Conservation (phyloP, 2,797 vertebrate genomes). For the Brotula barbata region DNA sequence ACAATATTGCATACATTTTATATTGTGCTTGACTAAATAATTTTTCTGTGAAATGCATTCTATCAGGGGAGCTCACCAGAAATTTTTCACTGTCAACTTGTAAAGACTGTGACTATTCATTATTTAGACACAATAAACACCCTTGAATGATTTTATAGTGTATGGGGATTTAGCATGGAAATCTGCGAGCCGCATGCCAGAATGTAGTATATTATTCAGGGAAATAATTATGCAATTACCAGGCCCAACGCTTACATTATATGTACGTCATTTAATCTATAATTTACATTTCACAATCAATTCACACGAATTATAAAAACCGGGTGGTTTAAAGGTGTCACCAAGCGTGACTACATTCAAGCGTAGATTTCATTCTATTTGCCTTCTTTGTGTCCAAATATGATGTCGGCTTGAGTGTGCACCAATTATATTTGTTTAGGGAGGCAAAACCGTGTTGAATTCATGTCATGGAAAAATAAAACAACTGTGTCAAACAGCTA, state of each 20-base stretch:
- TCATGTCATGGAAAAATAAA: conserved; percentile 47
- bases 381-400: conserved; percentile 54
- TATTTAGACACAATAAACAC: conserved; percentile 78
- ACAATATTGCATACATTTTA: conserved; percentile 62
- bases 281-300: conserved; percentile 62
- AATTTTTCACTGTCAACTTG: conserved; percentile 75
- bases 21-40: conserved; percentile 61
- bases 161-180: conserved; percentile 63
- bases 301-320: conserved; percentile 57
- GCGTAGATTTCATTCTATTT: conserved; percentile 39
- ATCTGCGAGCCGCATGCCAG: conserved; percentile 43
- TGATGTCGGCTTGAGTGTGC: conserved; percentile 54
- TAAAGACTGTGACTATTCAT: conserved; percentile 73
- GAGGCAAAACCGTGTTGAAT: conserved; percentile 33
- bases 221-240: conserved; percentile 70
- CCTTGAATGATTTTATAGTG: conserved; percentile 73
- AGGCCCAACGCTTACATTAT: conserved; percentile 59
- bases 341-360: conserved; percentile 46
- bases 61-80: conserved; percentile 65
- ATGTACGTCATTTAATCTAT: conserved; percentile 51
- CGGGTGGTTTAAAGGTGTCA: conserved; percentile 42
- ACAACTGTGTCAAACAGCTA: conserved; percentile 25
- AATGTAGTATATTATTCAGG: conserved; percentile 61
- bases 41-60: conserved; percentile 68
- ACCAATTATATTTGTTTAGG: conserved; percentile 53